Evolutionary conservation across 2,797 vertebrate species (phyloP).

Genomic region (Chanos chanos): DNA sequence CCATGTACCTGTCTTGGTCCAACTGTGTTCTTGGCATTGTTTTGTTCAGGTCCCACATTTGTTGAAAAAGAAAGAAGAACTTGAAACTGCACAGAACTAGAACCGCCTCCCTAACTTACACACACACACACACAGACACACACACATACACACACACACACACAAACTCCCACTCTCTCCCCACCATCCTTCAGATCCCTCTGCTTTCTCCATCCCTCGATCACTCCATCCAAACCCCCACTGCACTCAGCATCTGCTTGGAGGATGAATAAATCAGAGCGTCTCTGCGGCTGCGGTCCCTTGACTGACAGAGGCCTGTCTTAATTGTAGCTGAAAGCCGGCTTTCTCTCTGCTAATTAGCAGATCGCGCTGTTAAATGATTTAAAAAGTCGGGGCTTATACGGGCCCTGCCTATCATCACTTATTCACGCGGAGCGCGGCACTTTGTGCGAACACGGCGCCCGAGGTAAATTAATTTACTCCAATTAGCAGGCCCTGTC

Average conservation of each 20-base stretch:
- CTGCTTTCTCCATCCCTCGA: conserved; percentile 38
- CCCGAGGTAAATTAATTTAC: conserved; percentile 80
- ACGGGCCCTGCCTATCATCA: conserved; percentile 72
- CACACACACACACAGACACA: neutral
- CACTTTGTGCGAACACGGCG: conserved; percentile 66
- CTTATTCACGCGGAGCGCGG: conserved; percentile 71
- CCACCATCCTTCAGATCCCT: conserved; percentile 42
- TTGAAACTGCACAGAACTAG: conserved; percentile 6
- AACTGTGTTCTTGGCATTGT: conserved; percentile 24
- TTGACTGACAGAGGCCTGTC: conserved; percentile 72
- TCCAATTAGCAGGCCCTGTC: conserved; percentile 78
- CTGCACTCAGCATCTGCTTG: conserved; percentile 69
- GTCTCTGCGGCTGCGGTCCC: conserved; percentile 46
- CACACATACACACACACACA: conserved; percentile 16
- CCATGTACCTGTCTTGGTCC: conserved; percentile 27
- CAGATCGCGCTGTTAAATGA: conserved; percentile 83
- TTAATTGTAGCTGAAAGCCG: conserved; percentile 78
- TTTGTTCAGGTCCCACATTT: conserved; percentile 39
- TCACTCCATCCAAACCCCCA: conserved; percentile 60
- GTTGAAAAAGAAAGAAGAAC: conserved; percentile 11
- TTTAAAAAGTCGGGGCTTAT: conserved; percentile 77
- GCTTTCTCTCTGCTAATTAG: conserved; percentile 78
- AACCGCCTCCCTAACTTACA: conserved; percentile 13
- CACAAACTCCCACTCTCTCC: conserved; percentile 35
- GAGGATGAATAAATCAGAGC: conserved; percentile 74